Conservation (phyloP, 1,140 invertebrate species). For the Drosophila rufa region DNA sequence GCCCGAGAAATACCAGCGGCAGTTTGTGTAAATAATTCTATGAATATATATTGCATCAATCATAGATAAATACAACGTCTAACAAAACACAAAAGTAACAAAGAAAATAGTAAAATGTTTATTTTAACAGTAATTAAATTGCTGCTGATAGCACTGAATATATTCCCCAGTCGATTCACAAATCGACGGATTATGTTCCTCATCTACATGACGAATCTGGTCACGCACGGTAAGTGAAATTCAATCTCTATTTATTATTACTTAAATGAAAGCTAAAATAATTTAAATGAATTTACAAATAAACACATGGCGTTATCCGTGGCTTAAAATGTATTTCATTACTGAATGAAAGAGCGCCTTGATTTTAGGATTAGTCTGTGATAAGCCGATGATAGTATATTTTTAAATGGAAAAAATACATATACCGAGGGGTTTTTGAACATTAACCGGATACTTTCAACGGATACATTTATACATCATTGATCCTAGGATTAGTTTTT, state of each 20-base stretch:
- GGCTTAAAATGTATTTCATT: background rate
- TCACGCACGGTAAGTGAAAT: constrained; percentile 79
- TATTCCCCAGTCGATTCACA: constrained; percentile 84
- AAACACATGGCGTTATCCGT: background rate
- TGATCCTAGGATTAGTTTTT: background rate
- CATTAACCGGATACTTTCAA: too few relatives aligned
- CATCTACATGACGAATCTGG: constrained; percentile 83
- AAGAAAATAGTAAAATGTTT: constrained; percentile 74
- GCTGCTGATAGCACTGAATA: constrained; percentile 82
- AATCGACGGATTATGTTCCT: constrained; percentile 84
- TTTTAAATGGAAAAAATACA: background rate
- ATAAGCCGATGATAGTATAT: too few relatives aligned
- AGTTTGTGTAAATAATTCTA: constrained; percentile 54
- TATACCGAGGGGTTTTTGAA: background rate
- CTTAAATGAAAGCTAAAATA: background rate
- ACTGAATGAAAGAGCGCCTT: background rate
- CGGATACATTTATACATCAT: background rate
- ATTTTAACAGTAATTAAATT: constrained; percentile 84
- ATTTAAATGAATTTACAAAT: background rate
- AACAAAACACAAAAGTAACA: constrained; percentile 26
- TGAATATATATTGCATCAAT: constrained; percentile 21
- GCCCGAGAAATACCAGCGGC: constrained; percentile 13
- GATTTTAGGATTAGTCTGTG: background rate
- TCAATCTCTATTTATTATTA: background rate
- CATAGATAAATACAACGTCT: constrained; percentile 38